Conservation (phyloP, 2,888 invertebrate genomes). For the Aproaerema taeniolella region DNA sequence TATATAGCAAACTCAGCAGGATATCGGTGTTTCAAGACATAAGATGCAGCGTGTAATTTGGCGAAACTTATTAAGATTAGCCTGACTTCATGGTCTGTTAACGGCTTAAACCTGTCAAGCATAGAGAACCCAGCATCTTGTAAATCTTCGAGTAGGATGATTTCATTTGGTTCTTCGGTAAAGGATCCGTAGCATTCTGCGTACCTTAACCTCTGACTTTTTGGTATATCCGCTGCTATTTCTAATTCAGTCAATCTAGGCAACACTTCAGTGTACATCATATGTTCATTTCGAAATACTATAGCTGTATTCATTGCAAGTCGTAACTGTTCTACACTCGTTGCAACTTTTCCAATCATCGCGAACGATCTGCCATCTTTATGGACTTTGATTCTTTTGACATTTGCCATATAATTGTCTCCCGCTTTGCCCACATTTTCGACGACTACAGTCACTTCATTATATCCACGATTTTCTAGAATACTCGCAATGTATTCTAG, state of each 20-base stretch:
- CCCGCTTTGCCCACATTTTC: constrained; percentile 31
- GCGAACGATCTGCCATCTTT: constrained; percentile 27
- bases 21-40: constrained; percentile 30
- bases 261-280: constrained; percentile 32
- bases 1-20: constrained; percentile 22
- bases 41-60: constrained; percentile 32
- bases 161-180: constrained; percentile 8
- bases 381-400: constrained; percentile 29
- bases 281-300: constrained; percentile 33
- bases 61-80: constrained; percentile 32
- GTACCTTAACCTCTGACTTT: constrained; percentile 26
- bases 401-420: constrained; percentile 34
- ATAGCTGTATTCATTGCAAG: constrained; percentile 14
- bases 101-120: constrained; percentile 25
- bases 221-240: constrained; percentile 24
- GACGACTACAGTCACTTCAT: constrained; percentile 27
- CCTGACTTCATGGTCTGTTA: constrained; percentile 18
- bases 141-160: constrained; percentile 40
- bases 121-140: constrained; percentile 25
- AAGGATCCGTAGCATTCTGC: constrained; percentile 33
- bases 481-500: constrained; percentile 32
- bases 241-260: constrained; percentile 31
- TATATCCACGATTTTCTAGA: constrained; percentile 29
- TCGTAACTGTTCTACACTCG: constrained; percentile 22
- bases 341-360: constrained; percentile 34